phyloP scores from a whole-genome alignment of 2,113 vertebrate species.

The Catagonus wagneri region DNA sequence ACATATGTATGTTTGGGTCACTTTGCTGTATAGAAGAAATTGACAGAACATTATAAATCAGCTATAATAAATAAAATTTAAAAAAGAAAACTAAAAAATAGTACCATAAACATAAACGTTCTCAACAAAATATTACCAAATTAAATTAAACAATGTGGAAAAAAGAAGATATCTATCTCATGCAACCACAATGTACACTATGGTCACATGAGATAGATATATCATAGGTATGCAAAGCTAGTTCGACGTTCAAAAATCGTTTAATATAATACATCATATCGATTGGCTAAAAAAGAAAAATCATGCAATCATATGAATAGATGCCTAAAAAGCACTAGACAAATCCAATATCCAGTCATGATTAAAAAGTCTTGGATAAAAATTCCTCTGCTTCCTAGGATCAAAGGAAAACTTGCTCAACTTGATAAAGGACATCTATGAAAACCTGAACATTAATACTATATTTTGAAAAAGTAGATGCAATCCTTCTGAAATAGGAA shows the following conservation, averaged over 20 bases:
- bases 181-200: not conserved
- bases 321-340: not conserved
- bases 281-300: not conserved
- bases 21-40: no score
- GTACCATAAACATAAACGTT: no score
- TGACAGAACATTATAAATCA: no score
- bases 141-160: not conserved
- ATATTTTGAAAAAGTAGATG: not conserved
- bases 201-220: not conserved
- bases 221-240: not conserved
- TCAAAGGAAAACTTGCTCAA: not conserved
- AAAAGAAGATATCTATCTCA: no score
- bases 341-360: not conserved
- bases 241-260: not conserved
- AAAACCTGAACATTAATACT: not conserved
- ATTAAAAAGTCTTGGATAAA: not conserved
- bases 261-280: not conserved
- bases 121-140: not conserved
- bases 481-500: not conserved
- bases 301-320: not conserved
- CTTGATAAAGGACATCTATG: not conserved
- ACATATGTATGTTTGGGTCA: no score
- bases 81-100: no score
- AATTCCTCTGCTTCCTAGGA: not conserved
- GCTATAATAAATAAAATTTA: no score